These are phyloP conservation scores for Adelognathus sp. DNA, from an alignment of 2,888 invertebrate genomes.

Conservation along the genomic window DNA sequence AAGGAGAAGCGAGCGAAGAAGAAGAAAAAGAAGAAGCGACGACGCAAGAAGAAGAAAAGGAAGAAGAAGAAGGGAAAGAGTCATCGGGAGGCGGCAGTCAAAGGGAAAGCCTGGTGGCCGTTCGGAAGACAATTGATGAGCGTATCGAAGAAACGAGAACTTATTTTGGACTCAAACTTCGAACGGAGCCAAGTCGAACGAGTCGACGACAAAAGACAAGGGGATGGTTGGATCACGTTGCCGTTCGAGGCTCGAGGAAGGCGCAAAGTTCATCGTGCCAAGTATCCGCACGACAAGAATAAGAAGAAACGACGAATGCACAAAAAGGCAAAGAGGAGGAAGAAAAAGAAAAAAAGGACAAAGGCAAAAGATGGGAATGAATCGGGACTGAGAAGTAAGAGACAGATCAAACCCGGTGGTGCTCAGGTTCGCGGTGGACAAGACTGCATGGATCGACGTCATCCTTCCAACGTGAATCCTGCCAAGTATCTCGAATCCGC, in stretches of 20 bases:
- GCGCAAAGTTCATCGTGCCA: constrained; percentile 36
- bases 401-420: constrained; percentile 61
- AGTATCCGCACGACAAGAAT: constrained; percentile 19
- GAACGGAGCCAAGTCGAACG: constrained; percentile 8
- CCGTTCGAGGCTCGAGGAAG: constrained; percentile 33
- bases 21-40: constrained; percentile 37
- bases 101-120: constrained; percentile 54
- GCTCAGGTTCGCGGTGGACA: constrained; percentile 82
- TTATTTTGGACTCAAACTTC: constrained; percentile 25
- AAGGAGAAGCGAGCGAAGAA: constrained; percentile 34
- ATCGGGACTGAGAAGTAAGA: constrained; percentile 47
- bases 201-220: neutral
- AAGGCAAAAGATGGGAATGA: constrained; percentile 22
- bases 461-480: constrained; percentile 77
- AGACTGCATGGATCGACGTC: constrained; percentile 79
- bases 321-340: constrained; percentile 46
- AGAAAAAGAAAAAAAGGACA: constrained; percentile 45
- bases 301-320: constrained; percentile 47
- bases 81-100: neutral
- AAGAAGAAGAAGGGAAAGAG: constrained; percentile 32
- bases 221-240: neutral
- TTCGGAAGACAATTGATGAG: constrained; percentile 56
- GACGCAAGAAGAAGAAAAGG: constrained; percentile 29
- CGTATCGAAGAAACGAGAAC: constrained; percentile 13
- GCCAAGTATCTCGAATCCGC: constrained; percentile 81